A percentile compares a stretch with the other conserved stretches of the same genome.
Evolutionary conservation across 2,888 invertebrate species (phyloP).

Genomic region (Amphimallon solstitiale): DNA sequence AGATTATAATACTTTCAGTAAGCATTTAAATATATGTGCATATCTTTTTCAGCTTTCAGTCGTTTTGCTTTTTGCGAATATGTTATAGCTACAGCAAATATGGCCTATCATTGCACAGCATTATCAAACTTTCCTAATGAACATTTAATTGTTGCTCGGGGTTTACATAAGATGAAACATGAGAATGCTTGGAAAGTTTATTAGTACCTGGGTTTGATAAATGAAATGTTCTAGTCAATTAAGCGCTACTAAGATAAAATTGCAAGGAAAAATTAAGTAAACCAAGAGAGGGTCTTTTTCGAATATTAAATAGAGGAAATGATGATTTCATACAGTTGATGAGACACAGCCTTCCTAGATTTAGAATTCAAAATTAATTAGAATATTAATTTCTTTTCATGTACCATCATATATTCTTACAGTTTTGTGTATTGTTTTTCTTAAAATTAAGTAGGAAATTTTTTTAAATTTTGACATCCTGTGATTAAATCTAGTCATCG

Average conservation of each 20-base stretch:
- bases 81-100: conserved; percentile 89
- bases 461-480: conserved; percentile 9
- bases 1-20: conserved; percentile 1
- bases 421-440: background rate
- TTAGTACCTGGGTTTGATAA: conserved; percentile 33
- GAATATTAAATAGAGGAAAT: conserved; percentile 9
- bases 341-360: conserved; percentile 21
- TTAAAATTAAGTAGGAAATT: background rate
- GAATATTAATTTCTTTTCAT: background rate
- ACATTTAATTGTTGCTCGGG: conserved; percentile 77
- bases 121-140: conserved; percentile 88
- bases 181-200: conserved; percentile 47
- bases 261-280: conserved; percentile 4
- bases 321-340: conserved; percentile 17
- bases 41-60: conserved; percentile 82
- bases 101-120: conserved; percentile 91
- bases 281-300: conserved; percentile 26
- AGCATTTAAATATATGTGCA: too few species aligned
- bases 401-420: background rate
- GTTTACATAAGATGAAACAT: conserved; percentile 51
- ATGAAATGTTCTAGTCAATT: conserved; percentile 25
- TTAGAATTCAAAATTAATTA: background rate
- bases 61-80: conserved; percentile 95
- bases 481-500: conserved; percentile 21
- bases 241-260: background rate